These are phyloP conservation scores for Cotesia congregata DNA, from an alignment of 2,888 invertebrate genomes.

Conservation along the genomic window DNA sequence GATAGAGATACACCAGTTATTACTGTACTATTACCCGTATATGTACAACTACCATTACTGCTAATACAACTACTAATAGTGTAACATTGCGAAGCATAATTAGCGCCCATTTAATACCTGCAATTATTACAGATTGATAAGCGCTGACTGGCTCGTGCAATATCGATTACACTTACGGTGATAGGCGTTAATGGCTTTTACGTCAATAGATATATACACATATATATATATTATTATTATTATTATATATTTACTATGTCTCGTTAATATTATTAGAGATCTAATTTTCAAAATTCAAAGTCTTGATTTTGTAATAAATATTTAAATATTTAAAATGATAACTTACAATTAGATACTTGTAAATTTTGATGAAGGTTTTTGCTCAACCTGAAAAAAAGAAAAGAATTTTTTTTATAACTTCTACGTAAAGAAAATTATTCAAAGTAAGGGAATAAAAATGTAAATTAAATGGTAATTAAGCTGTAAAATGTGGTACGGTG, in stretches of 20 bases:
- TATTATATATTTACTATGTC: not conserved
- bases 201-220: conserved; percentile 9
- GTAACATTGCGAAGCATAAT: conserved; percentile 51
- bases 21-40: not conserved
- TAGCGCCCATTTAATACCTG: conserved; percentile 64
- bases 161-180: conserved; percentile 24
- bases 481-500: not conserved
- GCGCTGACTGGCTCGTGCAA: conserved; percentile 46
- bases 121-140: conserved; percentile 68
- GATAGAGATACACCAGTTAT: not conserved
- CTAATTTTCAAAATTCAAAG: no score
- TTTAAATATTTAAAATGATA: no score
- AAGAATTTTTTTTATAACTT: no score
- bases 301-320: no score
- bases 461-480: no score
- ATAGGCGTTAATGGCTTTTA: conserved; percentile 32
- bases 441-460: no score
- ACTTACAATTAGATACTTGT: no score
- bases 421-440: no score
- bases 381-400: no score
- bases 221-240: no score
- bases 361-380: no score
- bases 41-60: not conserved
- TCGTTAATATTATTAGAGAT: not conserved
- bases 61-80: not conserved